Evolutionary conservation across 2,888 invertebrate genomes (phyloP), one percentile per base, ranked within the genome.

Genomic region (Tetranychus piercei): DNA sequence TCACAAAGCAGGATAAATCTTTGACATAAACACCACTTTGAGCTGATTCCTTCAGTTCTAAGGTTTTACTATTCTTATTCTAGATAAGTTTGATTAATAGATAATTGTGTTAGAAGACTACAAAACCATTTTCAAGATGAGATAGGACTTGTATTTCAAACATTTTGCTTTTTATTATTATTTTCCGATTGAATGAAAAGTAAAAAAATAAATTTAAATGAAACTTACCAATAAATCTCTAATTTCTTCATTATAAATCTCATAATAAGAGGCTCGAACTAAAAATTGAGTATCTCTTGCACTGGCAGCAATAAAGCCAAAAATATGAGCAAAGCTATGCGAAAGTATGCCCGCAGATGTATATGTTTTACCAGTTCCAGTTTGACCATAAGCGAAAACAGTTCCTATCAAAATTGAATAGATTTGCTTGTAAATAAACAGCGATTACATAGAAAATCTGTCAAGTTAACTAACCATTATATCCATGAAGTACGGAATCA

Each of bases 191-290:
- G 34, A 34, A 34, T 34, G 34, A 34, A 34, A 34, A 34, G 34
- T 4, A 34, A 34, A 34, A 34, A 34, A 7, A 43, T 23, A 7
- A 0, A 6, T 18, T 15, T 18, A 1, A 43, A 43, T 23, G 44
- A 44, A 64, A 45, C 55, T 74, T n/a, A 75, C 90, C 6, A 99
- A 85, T 70, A 99, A 85, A 84, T 99, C 99, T 44, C 96, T 87
- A 0, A 99, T 94, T 83, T 99, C 97, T 83, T 99, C 99, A 83
- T 99, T 99, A 84, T 99, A 99, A 77, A 99, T 97, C 85, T 99
- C 97, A 83, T 99, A 85, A 82, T 97, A 99, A 0, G 97, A 95
- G 6, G 96, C 96, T 79, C 96, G 88, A 7, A 99, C 97, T 74
- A 97, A 86, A 84, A 99, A 99, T 80, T 91, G 91, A 81, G 9